Evolutionary conservation across 2,113 vertebrate species (phyloP).

Genomic region (Trochalopteron elliotii): DNA sequence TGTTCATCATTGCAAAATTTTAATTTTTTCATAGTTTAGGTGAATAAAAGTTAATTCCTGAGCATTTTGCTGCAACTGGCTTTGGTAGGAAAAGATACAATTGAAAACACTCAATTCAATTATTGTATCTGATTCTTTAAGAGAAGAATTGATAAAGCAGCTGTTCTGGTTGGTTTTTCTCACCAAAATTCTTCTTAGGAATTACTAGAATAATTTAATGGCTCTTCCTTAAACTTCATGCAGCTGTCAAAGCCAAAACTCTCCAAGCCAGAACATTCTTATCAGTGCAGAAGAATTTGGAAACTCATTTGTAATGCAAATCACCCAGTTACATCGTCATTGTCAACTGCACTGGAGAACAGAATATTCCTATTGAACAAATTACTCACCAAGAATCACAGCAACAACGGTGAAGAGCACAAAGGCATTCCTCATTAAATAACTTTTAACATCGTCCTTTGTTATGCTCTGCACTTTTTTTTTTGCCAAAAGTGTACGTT

Average conservation of each 20-base stretch:
- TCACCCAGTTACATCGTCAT: constrained; percentile 18
- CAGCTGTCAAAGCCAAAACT: background rate
- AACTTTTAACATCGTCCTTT: constrained; percentile 84
- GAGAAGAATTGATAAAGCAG: background rate
- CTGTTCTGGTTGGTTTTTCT: background rate
- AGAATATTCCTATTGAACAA: constrained; percentile 43
- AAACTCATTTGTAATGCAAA: constrained; percentile 46
- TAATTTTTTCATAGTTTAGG: background rate
- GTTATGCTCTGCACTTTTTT: constrained; percentile 88
- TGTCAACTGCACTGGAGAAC: constrained; percentile 41
- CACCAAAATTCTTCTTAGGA: background rate
- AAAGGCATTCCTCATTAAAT: constrained; percentile 89
- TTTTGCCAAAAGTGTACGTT: constrained; percentile 82
- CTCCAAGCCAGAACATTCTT: constrained; percentile 7
- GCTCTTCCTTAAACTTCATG: background rate
- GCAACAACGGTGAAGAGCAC: constrained; percentile 91
- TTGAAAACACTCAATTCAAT: background rate
- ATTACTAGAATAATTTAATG: background rate
- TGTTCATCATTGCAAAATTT: background rate
- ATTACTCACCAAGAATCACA: constrained; percentile 90
- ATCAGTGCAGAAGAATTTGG: constrained; percentile 35
- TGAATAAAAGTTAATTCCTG: background rate
- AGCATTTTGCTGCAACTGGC: background rate
- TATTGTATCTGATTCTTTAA: background rate
- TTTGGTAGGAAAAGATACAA: background rate